phyloP scores from a whole-genome alignment of 2,888 invertebrate genomes.

The Acrobasis repandana region DNA sequence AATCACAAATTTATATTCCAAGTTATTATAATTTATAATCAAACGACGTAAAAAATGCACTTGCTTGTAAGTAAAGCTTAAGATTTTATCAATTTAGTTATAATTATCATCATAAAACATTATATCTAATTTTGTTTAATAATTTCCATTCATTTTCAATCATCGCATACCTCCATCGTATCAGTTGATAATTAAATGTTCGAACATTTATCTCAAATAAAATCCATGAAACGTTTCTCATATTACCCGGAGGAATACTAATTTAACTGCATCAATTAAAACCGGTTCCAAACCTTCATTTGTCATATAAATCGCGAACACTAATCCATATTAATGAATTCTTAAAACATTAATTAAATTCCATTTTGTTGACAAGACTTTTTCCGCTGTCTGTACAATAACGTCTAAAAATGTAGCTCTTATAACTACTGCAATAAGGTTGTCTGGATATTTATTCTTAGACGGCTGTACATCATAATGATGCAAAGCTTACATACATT shows the following conservation, averaged over 20 bases:
- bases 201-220: slow-evolving; percentile 11
- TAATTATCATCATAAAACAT: slow-evolving; percentile 6
- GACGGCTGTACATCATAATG: slow-evolving; percentile 62
- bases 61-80: no score
- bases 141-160: no score
- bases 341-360: slow-evolving; percentile 53
- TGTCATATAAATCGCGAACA: slow-evolving; percentile 48
- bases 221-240: slow-evolving; percentile 10
- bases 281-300: slow-evolving; percentile 40
- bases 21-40: neutral
- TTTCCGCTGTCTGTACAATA: slow-evolving; percentile 57
- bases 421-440: neutral
- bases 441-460: slow-evolving; percentile 31
- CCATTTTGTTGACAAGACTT: slow-evolving; percentile 37
- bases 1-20: no score
- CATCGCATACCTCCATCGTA: slow-evolving; percentile 9
- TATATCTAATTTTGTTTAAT: slow-evolving; percentile 1
- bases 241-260: slow-evolving; percentile 1
- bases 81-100: neutral
- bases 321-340: slow-evolving; percentile 62
- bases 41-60: neutral
- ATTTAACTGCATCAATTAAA: slow-evolving; percentile 43
- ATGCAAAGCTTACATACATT: slow-evolving; percentile 72
- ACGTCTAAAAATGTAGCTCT: neutral
- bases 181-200: neutral